Conservation (phyloP, 1,140 invertebrate genomes). For the Halesus radiatus region DNA sequence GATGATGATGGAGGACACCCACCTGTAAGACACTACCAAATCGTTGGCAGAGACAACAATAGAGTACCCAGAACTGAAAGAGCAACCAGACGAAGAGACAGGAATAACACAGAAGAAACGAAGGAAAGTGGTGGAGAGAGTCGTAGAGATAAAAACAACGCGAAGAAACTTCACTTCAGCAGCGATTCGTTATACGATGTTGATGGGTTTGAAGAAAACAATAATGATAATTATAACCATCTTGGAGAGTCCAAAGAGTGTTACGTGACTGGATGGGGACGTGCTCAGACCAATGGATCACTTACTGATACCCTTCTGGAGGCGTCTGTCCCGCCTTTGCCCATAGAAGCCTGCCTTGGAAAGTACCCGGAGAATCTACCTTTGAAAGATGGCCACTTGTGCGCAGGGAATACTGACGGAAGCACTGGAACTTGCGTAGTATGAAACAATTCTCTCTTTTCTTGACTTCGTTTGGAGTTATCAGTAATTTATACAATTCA, state of each 20-base stretch:
- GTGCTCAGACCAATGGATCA: constrained; percentile 76
- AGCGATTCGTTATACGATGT: constrained; percentile 11
- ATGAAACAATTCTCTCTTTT: constrained; percentile 59
- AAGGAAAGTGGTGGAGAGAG: not conserved
- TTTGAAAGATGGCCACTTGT: constrained; percentile 83
- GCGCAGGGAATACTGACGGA: constrained; percentile 87
- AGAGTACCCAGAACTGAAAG: not conserved
- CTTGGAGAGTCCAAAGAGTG: constrained; percentile 70
- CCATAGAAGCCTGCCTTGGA: constrained; percentile 68
- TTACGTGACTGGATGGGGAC: constrained; percentile 89
- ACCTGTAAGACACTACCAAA: not conserved
- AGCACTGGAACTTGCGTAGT: constrained; percentile 89
- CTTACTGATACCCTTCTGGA: constrained; percentile 80
- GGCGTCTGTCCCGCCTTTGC: constrained; percentile 81
- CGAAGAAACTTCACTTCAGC: constrained; percentile 51
- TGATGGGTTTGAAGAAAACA: constrained; percentile 58
- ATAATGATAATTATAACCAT: constrained; percentile 63
- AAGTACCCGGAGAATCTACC: constrained; percentile 66
- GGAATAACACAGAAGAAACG: not conserved
- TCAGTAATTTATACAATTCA: too few relatives aligned
- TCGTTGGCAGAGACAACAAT: not conserved
- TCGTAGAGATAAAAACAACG: constrained; percentile 39
- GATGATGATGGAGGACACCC: constrained; percentile 36
- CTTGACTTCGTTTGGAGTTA: too few relatives aligned
- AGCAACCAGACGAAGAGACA: not conserved